Conservation (phyloP, 2,888 invertebrate species). For the Troglohyphantes excavatus region DNA sequence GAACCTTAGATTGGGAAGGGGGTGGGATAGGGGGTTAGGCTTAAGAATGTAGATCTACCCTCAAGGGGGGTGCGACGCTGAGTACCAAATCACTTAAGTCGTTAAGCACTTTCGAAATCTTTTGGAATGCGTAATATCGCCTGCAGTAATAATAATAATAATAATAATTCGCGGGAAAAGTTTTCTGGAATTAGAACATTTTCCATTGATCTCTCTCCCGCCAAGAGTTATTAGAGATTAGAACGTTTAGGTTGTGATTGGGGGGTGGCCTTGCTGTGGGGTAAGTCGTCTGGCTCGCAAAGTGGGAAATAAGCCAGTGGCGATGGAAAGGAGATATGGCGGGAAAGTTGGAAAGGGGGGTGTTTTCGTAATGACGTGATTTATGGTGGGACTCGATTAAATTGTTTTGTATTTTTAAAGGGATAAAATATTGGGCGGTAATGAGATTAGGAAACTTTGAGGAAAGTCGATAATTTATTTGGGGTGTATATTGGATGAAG, state of each 20-base stretch:
- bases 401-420: background rate
- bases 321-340: background rate
- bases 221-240: slow-evolving; percentile 58
- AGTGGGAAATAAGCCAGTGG: background rate
- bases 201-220: slow-evolving; percentile 42
- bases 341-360: background rate
- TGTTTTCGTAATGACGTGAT: background rate
- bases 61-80: slow-evolving; percentile 25
- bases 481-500: no score
- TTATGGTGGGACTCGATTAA: background rate
- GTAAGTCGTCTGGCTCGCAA: background rate
- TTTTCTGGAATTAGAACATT: slow-evolving; percentile 58
- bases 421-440: background rate
- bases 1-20: background rate
- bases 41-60: slow-evolving; percentile 17
- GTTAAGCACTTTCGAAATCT: slow-evolving; percentile 65
- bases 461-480: no score
- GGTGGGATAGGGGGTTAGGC: background rate
- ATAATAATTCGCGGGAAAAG: slow-evolving; percentile 39
- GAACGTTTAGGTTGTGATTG: slow-evolving; percentile 28
- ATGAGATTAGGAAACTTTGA: background rate
- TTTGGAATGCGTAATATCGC: slow-evolving; percentile 1
- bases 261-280: background rate
- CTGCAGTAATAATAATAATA: slow-evolving; percentile 35
- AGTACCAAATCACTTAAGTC: slow-evolving; percentile 75